Percentiles rank a stretch among this genome's conserved stretches.
These are phyloP conservation scores for Erebia ligea DNA, from an alignment of 2,888 invertebrate species.

Conservation along the genomic window DNA sequence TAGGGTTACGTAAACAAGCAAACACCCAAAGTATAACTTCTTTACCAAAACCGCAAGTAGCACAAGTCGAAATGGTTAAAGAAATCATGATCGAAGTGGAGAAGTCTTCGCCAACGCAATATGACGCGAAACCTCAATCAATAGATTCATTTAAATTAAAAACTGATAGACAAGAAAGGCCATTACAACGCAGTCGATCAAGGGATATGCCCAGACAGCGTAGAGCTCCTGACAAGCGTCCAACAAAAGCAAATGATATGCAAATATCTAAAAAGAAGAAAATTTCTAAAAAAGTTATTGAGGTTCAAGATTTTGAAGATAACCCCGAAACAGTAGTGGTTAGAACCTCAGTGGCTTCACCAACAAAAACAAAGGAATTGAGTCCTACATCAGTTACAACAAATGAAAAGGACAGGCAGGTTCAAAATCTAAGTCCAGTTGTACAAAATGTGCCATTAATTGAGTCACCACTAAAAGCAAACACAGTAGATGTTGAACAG, in stretches of 20 bases:
- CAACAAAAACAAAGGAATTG: constrained; percentile 11
- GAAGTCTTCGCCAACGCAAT: constrained; percentile 51
- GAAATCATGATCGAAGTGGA: constrained; percentile 65
- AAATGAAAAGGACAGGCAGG: constrained; percentile 30
- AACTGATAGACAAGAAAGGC: constrained; percentile 48
- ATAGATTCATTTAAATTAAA: constrained; percentile 44
- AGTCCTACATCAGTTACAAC: constrained; percentile 26
- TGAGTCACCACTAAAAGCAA: constrained; percentile 46
- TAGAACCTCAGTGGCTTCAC: too few relatives aligned
- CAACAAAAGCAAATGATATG: constrained; percentile 63
- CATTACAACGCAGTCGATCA: constrained; percentile 64
- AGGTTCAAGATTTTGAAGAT: constrained; percentile 74
- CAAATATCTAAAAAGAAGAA: constrained; percentile 70
- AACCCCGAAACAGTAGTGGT: constrained; percentile 42
- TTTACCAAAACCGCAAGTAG: constrained; percentile 69
- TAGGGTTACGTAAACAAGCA: constrained; percentile 80
- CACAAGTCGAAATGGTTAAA: constrained; percentile 68
- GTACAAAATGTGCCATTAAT: constrained; percentile 35
- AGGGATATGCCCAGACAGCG: constrained; percentile 70
- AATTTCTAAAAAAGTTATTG: constrained; percentile 64
- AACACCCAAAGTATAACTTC: constrained; percentile 55
- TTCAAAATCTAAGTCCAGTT: constrained; percentile 48
- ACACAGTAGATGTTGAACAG: constrained; percentile 48
- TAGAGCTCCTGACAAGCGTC: constrained; percentile 67
- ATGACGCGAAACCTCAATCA: constrained; percentile 48